A percentile compares a stretch with the other conserved stretches of the same genome.
Evolutionary conservation across 2,113 vertebrate species (phyloP).

Genomic region (Silurus asotus): DNA sequence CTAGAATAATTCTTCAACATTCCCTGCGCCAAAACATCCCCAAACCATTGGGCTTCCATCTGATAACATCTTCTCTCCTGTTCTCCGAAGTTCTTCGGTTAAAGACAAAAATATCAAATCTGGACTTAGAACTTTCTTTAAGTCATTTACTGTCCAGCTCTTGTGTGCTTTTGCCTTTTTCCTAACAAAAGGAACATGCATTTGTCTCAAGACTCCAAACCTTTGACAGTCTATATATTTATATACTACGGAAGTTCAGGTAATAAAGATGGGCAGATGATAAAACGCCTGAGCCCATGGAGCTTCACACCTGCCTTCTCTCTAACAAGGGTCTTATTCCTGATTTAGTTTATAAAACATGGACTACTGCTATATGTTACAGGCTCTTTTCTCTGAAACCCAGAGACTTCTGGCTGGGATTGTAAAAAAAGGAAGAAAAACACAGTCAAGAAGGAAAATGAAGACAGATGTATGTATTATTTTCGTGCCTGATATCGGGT

Average conservation of each 20-base stretch:
- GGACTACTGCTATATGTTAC: constrained; percentile 37
- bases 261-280: constrained; percentile 53
- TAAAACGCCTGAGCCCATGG: constrained; percentile 39
- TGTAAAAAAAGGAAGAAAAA: not conserved
- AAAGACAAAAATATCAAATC: too few species aligned
- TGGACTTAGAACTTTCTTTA: too few species aligned
- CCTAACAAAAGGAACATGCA: too few species aligned
- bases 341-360: constrained; percentile 53
- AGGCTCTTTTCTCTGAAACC: constrained; percentile 29
- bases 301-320: constrained; percentile 52
- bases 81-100: too few species aligned
- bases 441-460: constrained; percentile 14
- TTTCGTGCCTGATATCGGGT: not conserved
- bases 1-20: too few species aligned
- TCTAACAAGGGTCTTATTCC: constrained; percentile 30
- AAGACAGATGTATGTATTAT: constrained; percentile 30
- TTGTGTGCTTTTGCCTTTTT: too few species aligned
- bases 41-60: too few species aligned
- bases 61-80: too few species aligned
- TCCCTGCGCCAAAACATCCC: too few species aligned
- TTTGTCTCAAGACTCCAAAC: too few species aligned
- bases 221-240: too few species aligned
- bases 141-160: too few species aligned
- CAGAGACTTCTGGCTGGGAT: constrained; percentile 26
- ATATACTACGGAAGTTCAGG: not conserved